Evolutionary conservation across 2,888 invertebrate genomes (phyloP), one percentile per base, ranked within the genome.

Genomic region (Tenthredo livida): DNA sequence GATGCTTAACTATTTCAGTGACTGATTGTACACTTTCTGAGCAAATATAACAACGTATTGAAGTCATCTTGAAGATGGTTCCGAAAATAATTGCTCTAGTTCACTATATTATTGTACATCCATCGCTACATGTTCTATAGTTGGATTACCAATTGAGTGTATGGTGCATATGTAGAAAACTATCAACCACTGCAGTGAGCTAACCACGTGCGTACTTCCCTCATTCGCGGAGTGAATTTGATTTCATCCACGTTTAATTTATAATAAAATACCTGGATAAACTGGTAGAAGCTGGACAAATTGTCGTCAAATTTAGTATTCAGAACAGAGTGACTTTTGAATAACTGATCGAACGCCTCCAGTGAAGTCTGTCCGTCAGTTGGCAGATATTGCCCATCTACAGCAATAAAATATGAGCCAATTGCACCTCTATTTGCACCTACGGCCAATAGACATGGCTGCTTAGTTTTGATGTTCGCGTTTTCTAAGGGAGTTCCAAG

Each of bases 171-270:
- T 54, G 54, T 15, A 54, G 54, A 54, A 54, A n/a, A 54, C n/a
- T 54, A 54, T 17, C n/a, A 54, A 54, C 54, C 2, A n/a, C 54
- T 54, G 54, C 29, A 33, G 29, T 54, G 54, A 54, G 54, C n/a
- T 54, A 54, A 54, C 54, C 54, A 54, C 54, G 54, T 54, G 54
- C 54, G n/a, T n/a, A 54, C 54, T 54, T 54, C 54, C n/a, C 54
- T 54, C 54, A 54, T 54, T 5, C 54, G 54, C 5, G 54, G n/a
- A n/a, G 54, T 54, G 6, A 54, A 54, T 6, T 54, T 54, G n/a
- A 54, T 3, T 54, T 54, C 54, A 54, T 54, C n/a, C 54, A 54
- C 54, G 6, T 54, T 54, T 1, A 54, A 1, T n/a, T 54, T 54
- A n/a, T n/a, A 54, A 54, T 54, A 54, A 54, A 54, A 54, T 54